phyloP scores from a whole-genome alignment of 1,140 invertebrate species.

The Drosophila cardini region DNA sequence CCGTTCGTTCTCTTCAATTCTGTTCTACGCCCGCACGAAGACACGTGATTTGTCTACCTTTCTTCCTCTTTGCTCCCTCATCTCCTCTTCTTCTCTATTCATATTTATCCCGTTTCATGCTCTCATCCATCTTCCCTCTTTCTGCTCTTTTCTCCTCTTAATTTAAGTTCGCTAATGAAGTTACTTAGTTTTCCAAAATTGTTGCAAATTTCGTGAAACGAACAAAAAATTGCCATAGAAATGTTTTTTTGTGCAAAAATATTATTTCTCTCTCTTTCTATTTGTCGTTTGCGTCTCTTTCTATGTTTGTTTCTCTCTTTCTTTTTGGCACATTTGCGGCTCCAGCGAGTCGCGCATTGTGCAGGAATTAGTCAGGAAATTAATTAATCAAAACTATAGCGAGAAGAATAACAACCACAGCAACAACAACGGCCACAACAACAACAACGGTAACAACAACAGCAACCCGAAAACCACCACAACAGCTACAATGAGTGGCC shows the following conservation, averaged over 20 bases:
- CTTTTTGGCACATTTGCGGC: slow-evolving; percentile 68
- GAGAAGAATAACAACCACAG: slow-evolving; percentile 41
- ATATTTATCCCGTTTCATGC: slow-evolving; percentile 2
- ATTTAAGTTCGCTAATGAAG: slow-evolving; percentile 38
- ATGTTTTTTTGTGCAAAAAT: slow-evolving; percentile 50
- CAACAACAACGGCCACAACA: slow-evolving; percentile 22
- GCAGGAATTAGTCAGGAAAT: slow-evolving; percentile 83
- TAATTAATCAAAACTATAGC: slow-evolving; percentile 83
- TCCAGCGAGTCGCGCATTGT: slow-evolving; percentile 79
- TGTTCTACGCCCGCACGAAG: slow-evolving; percentile 4
- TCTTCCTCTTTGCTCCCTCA: neutral
- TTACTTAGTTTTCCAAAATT: slow-evolving; percentile 33
- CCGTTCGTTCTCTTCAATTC: neutral
- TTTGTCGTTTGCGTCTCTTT: slow-evolving; percentile 13
- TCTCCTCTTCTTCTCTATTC: neutral
- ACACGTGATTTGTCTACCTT: slow-evolving; percentile 26
- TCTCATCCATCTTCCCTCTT: slow-evolving; percentile 7
- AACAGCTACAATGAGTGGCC: slow-evolving; percentile 35
- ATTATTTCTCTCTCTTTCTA: slow-evolving; percentile 10
- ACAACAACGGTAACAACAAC: slow-evolving; percentile 25
- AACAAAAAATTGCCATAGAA: slow-evolving; percentile 25
- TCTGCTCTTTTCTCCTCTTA: neutral
- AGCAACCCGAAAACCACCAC: slow-evolving; percentile 15
- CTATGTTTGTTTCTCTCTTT: slow-evolving; percentile 37
- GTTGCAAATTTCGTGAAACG: slow-evolving; percentile 43